These are phyloP conservation scores for Diadumene lineata DNA, from an alignment of 92 coral and sea anemone genomes.

Conservation along the genomic window DNA sequence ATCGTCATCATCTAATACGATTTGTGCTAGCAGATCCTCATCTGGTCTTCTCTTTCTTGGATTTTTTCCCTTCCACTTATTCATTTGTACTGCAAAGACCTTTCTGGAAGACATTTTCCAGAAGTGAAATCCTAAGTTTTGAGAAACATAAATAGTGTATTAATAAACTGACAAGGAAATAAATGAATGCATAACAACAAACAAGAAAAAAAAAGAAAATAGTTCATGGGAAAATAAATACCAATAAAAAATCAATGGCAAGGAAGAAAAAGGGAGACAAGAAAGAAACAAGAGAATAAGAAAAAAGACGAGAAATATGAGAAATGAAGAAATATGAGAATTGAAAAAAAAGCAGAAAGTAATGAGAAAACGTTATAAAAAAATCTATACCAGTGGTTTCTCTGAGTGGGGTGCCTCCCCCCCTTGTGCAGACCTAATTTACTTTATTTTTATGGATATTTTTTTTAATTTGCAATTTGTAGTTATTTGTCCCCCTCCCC, in stretches of 20 bases:
- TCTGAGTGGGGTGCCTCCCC: too few species aligned
- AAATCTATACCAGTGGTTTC: too few species aligned
- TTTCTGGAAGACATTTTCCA: constrained; percentile 38
- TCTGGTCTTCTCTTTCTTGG: constrained; percentile 1
- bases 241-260: too few species aligned
- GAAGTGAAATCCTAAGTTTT: constrained; percentile 20
- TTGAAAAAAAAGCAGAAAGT: not conserved
- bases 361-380: not conserved
- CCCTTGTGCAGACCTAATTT: too few species aligned
- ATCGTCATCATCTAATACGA: constrained; percentile 14
- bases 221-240: too few species aligned
- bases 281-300: too few species aligned
- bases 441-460: too few species aligned
- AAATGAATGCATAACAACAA: constrained; percentile 19
- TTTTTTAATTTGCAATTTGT: too few species aligned
- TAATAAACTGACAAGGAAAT: not conserved
- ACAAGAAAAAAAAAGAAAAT: too few species aligned
- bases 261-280: too few species aligned
- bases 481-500: too few species aligned
- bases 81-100: constrained; percentile 32
- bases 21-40: not conserved
- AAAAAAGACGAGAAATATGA: too few species aligned
- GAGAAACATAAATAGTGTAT: constrained; percentile 1
- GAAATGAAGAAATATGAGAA: not conserved
- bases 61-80: constrained; percentile 8